Evolutionary conservation across 2,113 vertebrate genomes (phyloP), one percentile per base, ranked within the genome.

Genomic region (Lamprologus tigripictilis): DNA sequence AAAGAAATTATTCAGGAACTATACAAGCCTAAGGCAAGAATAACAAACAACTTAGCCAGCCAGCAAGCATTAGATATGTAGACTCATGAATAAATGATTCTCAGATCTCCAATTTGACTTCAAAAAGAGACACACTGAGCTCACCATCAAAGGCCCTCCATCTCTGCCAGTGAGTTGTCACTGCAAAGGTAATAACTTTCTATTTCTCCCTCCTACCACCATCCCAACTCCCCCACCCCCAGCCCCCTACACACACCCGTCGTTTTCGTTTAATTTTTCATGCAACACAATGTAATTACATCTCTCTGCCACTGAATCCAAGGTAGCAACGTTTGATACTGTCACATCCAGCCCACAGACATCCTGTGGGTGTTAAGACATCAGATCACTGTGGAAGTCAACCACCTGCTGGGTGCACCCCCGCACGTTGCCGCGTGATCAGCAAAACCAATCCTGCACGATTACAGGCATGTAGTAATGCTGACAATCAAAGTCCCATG

Each of bases 211-310:
- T 58, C 63, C 51, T 16, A 51, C 45, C 31, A 35, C 26, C 66
- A 12, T 14, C n/a, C 16, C 26, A 12, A n/a, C 28, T 47, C 47
- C 55, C 33, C 26, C 57, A 26, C 10, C 51, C 26, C 51, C 37
- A 14, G 3, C 68, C 40, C 68, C 57, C 37, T 68, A 37, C 11
- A 68, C 33, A 68, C 28, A 33, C 49, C 47, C 23, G 40, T 40
- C 63, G 4, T 89, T 82, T 63, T 68, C 12, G 1, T 89, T 91
- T 87, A 51, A 88, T 90, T 90, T 92, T 89, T 87, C 90, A 93
- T 90, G 92, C 93, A 94, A 90, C 87, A 88, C 90, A 90, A 82
- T 95, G 91, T 91, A 94, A 95, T 93, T 92, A 92, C 89, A 87
- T 86, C 57, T 71, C 81, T 53, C n/a, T 81, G 82, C 88, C 66